These are phyloP conservation scores for Venustaconcha ellipsiformis DNA, from an alignment of 1,140 invertebrate species.

Conservation along the genomic window DNA sequence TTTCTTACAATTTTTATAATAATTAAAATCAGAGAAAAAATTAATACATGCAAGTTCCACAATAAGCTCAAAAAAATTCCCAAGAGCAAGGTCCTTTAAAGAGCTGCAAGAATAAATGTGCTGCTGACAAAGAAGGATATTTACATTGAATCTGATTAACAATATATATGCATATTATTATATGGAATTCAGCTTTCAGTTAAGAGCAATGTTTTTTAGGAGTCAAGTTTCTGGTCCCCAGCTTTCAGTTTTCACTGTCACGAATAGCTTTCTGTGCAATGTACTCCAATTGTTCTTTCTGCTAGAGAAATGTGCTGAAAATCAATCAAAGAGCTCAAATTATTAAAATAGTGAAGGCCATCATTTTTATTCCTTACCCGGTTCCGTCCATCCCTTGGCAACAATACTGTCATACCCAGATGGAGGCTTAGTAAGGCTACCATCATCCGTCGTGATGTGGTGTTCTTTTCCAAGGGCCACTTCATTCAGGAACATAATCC, in stretches of 20 bases:
- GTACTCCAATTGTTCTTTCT: neutral
- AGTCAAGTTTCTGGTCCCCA: neutral
- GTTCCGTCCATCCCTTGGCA: constrained; percentile 68
- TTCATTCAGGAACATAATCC: constrained; percentile 71
- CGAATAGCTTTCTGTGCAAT: neutral
- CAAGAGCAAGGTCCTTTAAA: no score
- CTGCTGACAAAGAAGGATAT: no score
- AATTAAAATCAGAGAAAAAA: no score
- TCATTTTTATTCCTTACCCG: constrained; percentile 56
- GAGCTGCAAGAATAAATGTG: no score
- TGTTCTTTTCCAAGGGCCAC: constrained; percentile 70
- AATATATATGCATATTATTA: no score
- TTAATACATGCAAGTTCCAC: no score
- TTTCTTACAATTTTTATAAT: no score
- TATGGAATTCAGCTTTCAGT: neutral
- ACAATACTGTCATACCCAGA: constrained; percentile 68
- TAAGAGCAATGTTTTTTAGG: neutral
- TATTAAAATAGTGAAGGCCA: neutral
- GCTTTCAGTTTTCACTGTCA: neutral
- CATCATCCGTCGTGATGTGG: constrained; percentile 62
- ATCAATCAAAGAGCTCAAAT: neutral
- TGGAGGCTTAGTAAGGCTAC: constrained; percentile 61
- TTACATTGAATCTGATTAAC: no score
- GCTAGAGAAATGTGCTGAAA: neutral
- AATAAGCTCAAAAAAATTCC: no score